Evolutionary conservation across 2,888 invertebrate species (phyloP), one percentile per base, ranked within the genome.

Genomic region (Cryptus viduatorius): DNA sequence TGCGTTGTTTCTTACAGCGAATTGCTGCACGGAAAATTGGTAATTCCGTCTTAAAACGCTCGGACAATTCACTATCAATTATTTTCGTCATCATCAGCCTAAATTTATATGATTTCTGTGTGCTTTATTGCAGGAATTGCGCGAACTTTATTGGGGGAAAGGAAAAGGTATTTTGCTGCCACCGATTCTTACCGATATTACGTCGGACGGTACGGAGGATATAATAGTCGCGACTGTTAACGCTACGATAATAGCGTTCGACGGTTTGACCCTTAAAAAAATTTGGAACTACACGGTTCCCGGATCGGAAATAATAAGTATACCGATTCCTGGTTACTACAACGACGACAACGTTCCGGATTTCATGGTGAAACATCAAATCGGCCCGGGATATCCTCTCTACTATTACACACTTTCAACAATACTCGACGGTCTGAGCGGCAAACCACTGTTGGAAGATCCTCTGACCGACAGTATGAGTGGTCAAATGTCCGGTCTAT

Each of bases 261-360:
- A 97, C 93, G 97, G 97, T 0, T 92, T 94, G 44, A 96, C 95
- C 10, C 96, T 96, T 86, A 91, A 95, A 64, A 94, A 95, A 88
- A 91, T 97, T n/a, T 97, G 97, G 97, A 97, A 96, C 88, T 96
- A 95, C 87, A 95, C 96, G 0, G 94, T 96, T 83, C 95, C 96
- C 0, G 92, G 94, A 89, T 95, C 96, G 5, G 96, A 97, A 93
- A 95, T 96, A 12, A 96, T 96, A 89, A 96, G 97, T 89, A 95
- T 96, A 71, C 97, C 97, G 56, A 96, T 97, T 12, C 97, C 97
- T 1, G 97, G 97, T 0, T 97, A 96, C 92, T 98, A 96, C 90
- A 96, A 97, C 91, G 95, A 96, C 87, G 97, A 97, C 90, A 95
- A 96, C 87, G 93, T 96, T 5, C 97, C 97, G 0, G 98, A 98